A percentile compares a stretch with the other conserved stretches of the same genome.
phyloP scores from a whole-genome alignment of 23 tunicate species.

The Ascidia mentula region DNA sequence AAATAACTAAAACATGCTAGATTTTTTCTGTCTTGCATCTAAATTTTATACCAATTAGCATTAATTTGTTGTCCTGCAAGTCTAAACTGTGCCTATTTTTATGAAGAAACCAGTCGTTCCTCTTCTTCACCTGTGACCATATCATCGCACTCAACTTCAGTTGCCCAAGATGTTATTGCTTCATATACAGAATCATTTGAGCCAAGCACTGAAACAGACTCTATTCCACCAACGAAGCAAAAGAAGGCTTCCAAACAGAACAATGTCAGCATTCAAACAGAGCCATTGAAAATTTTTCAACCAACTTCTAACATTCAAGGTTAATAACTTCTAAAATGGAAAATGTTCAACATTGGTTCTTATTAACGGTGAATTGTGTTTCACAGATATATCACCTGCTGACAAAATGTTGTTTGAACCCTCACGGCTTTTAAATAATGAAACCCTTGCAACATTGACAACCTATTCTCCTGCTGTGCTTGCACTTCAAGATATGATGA shows the following conservation, averaged over 20 bases:
- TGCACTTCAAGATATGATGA: constrained; percentile 78
- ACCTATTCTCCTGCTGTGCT: constrained; percentile 74
- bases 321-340: neutral
- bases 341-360: neutral
- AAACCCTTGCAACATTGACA: constrained; percentile 58
- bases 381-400: neutral
- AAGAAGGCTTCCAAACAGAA: neutral
- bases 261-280: constrained; percentile 24
- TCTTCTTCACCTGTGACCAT: neutral
- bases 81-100: too few species aligned
- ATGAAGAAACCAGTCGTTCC: neutral
- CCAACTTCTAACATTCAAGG: neutral
- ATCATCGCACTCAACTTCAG: constrained; percentile 1
- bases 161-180: neutral
- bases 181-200: constrained; percentile 39
- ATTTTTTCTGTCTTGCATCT: too few species aligned
- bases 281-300: constrained; percentile 5
- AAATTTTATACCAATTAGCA: too few species aligned
- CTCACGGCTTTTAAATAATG: constrained; percentile 33
- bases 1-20: too few species aligned
- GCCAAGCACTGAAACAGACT: neutral
- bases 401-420: constrained; percentile 34
- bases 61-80: too few species aligned
- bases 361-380: neutral
- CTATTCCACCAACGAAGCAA: neutral